Conservation (phyloP, 1,140 invertebrate species). For the Hylyphantes graminicola region DNA sequence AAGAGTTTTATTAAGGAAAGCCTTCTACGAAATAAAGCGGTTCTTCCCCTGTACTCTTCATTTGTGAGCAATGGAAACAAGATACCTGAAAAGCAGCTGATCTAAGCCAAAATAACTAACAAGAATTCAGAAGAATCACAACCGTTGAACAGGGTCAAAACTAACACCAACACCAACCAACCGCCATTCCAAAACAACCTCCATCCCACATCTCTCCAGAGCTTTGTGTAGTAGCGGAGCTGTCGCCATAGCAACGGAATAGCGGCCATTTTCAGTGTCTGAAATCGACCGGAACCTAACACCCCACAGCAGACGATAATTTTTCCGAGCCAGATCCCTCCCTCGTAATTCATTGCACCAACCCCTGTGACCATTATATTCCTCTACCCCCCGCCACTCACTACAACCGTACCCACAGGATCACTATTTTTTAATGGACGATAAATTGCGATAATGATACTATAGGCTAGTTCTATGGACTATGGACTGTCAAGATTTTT, state of each 20-base stretch:
- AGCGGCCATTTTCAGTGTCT: constrained; percentile 54
- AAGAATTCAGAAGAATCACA: no score
- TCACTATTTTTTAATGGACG: constrained; percentile 56
- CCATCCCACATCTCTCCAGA: constrained; percentile 17
- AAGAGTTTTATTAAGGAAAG: no score
- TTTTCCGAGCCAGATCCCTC: constrained; percentile 50
- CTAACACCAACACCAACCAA: no score
- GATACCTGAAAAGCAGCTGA: no score
- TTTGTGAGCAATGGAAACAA: no score
- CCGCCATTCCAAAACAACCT: background rate
- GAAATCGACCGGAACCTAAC: constrained; percentile 59
- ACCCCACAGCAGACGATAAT: constrained; percentile 46
- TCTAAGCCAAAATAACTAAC: no score
- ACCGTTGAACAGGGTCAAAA: no score
- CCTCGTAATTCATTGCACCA: constrained; percentile 56
- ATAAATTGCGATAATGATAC: constrained; percentile 55
- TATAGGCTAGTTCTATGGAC: constrained; percentile 18
- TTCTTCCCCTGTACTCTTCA: no score
- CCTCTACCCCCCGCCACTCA: constrained; percentile 33
- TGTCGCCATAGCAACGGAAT: constrained; percentile 38
- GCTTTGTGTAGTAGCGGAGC: constrained; percentile 34
- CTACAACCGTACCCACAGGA: constrained; percentile 20
- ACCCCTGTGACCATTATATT: constrained; percentile 51
- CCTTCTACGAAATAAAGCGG: no score
- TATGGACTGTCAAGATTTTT: constrained; percentile 29